Conservation (phyloP, 2,888 invertebrate genomes). For the Cabera pusaria region DNA sequence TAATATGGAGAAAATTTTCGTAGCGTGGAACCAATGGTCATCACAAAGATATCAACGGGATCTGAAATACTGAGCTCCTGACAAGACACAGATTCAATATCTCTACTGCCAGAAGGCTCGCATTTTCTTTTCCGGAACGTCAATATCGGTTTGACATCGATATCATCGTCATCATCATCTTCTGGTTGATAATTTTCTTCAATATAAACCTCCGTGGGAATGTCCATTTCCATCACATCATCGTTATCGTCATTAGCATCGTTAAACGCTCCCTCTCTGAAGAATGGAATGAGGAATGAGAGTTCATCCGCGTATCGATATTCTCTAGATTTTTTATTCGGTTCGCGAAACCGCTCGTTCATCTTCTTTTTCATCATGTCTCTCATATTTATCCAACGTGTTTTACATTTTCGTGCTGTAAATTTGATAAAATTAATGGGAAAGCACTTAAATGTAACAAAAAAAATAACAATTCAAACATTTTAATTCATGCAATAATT, state of each 20-base stretch:
- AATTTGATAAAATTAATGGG: too few species aligned
- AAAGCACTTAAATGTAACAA: too few species aligned
- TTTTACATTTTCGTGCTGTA: constrained; percentile 63
- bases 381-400: constrained; percentile 69
- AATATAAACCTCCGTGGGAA: constrained; percentile 49
- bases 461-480: too few species aligned
- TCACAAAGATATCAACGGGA: constrained; percentile 64
- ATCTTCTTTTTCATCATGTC: constrained; percentile 70
- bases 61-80: constrained; percentile 37
- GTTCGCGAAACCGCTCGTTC: constrained; percentile 54
- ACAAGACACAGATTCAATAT: not conserved
- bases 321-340: constrained; percentile 49
- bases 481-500: too few species aligned
- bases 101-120: constrained; percentile 23
- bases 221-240: constrained; percentile 44
- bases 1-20: constrained; percentile 66
- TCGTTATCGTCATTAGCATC: constrained; percentile 44
- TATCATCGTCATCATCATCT: constrained; percentile 43
- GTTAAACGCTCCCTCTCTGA: constrained; percentile 33
- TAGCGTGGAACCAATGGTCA: constrained; percentile 65
- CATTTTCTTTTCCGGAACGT: constrained; percentile 37
- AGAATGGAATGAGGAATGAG: constrained; percentile 62
- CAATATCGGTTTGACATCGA: constrained; percentile 41
- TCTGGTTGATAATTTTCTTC: constrained; percentile 38
- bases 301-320: constrained; percentile 72